These are phyloP conservation scores for Batillaria attramentaria DNA, from an alignment of 1,140 invertebrate species.

Conservation along the genomic window DNA sequence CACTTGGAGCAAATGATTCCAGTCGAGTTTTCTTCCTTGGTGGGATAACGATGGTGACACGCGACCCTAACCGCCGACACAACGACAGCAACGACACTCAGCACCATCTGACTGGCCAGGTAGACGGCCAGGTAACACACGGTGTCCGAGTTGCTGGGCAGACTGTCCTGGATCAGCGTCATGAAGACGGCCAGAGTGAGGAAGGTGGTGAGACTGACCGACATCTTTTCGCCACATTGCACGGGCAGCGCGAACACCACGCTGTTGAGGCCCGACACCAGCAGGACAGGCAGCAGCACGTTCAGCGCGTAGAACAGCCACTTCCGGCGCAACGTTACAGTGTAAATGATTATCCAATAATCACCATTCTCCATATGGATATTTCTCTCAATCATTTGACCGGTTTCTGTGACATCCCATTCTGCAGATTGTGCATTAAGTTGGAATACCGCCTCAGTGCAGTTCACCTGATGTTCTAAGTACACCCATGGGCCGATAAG, in stretches of 20 bases:
- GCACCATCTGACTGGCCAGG: conserved; percentile 11
- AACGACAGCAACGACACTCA: neutral
- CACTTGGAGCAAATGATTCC: no score
- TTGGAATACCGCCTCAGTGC: neutral
- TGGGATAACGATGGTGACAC: no score
- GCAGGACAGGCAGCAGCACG: conserved; percentile 34
- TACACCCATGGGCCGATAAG: conserved; percentile 97
- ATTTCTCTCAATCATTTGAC: neutral
- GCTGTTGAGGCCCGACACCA: conserved; percentile 36
- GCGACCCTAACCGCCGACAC: neutral
- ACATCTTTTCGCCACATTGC: conserved; percentile 44
- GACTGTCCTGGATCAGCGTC: conserved; percentile 18
- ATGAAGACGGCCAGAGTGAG: conserved; percentile 41
- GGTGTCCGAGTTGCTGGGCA: conserved; percentile 20
- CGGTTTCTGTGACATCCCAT: neutral
- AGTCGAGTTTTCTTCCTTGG: no score
- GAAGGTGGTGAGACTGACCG: conserved; percentile 38
- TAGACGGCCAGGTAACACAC: conserved; percentile 19
- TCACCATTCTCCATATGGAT: neutral
- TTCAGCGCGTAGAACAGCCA: conserved; percentile 25
- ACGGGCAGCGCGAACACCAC: conserved; percentile 41
- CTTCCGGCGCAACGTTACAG: conserved; percentile 24
- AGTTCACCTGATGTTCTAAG: conserved; percentile 73
- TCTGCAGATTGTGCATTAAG: neutral
- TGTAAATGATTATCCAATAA: conserved; percentile 9